phyloP scores from a whole-genome alignment of 2,113 vertebrate species.

The Oncorhynchus gorbuscha region DNA sequence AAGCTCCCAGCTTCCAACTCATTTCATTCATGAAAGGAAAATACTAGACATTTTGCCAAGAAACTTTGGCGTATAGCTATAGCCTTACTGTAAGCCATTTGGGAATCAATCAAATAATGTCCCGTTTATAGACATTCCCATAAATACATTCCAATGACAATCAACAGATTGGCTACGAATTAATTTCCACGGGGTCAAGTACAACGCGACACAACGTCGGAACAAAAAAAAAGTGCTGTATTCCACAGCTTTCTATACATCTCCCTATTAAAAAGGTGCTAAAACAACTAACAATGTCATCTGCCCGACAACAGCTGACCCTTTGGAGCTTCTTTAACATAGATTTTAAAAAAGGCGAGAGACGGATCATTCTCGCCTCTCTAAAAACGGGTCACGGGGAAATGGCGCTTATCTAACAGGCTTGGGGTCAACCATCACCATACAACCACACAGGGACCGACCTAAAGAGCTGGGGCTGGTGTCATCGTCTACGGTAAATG shows the following conservation, averaged over 20 bases:
- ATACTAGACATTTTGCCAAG: conserved; percentile 7
- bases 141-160: background rate
- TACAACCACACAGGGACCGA: background rate
- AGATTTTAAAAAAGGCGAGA: background rate
- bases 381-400: background rate
- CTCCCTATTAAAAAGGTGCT: conserved; percentile 47
- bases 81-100: background rate
- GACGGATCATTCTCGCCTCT: background rate
- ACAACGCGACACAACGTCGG: too few species aligned
- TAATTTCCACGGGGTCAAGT: background rate
- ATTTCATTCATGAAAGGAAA: conserved; percentile 18
- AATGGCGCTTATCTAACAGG: background rate
- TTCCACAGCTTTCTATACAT: background rate
- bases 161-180: background rate
- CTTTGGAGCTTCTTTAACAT: conserved; percentile 2
- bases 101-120: background rate
- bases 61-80: background rate
- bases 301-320: conserved; percentile 34
- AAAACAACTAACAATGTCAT: conserved; percentile 30
- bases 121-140: background rate
- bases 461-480: background rate
- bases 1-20: conserved; percentile 19
- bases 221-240: background rate
- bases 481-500: background rate
- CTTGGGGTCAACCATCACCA: background rate